These are phyloP conservation scores for Apomyelois bistriatella DNA, from an alignment of 2,888 invertebrate genomes.

Conservation along the genomic window DNA sequence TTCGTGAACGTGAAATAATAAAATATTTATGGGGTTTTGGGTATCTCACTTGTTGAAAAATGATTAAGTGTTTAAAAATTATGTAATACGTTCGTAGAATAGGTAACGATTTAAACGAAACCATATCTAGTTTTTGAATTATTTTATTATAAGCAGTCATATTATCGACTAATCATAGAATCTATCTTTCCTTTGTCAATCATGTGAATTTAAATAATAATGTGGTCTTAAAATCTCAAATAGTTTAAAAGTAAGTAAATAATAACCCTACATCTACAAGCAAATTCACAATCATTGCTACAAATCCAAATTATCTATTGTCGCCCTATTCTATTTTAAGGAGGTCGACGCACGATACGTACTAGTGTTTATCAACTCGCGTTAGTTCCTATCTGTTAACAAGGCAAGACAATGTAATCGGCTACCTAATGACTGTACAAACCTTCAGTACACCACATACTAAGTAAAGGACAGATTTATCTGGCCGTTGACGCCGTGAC, in stretches of 20 bases:
- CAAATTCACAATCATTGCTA: too few relatives aligned
- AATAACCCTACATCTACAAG: too few relatives aligned
- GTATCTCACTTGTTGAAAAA: constrained; percentile 28
- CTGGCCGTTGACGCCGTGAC: constrained; percentile 45
- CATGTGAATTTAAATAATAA: too few relatives aligned
- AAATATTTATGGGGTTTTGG: constrained; percentile 66
- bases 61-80: too few relatives aligned
- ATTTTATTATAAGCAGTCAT: too few relatives aligned
- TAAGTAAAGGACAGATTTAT: constrained; percentile 38
- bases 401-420: constrained; percentile 54
- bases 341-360: constrained; percentile 60
- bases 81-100: too few relatives aligned
- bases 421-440: constrained; percentile 45
- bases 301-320: background rate
- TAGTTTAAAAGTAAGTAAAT: too few relatives aligned
- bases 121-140: too few relatives aligned
- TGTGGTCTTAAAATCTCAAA: too few relatives aligned
- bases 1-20: constrained; percentile 33
- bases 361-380: constrained; percentile 45
- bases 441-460: constrained; percentile 12
- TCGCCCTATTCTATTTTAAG: constrained; percentile 31
- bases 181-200: too few relatives aligned
- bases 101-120: too few relatives aligned
- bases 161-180: too few relatives aligned
- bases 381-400: constrained; percentile 45